Base-by-base conservation (phyloP, 2,113 vertebrate species). In the Paraplagusia blochii region DNA sequence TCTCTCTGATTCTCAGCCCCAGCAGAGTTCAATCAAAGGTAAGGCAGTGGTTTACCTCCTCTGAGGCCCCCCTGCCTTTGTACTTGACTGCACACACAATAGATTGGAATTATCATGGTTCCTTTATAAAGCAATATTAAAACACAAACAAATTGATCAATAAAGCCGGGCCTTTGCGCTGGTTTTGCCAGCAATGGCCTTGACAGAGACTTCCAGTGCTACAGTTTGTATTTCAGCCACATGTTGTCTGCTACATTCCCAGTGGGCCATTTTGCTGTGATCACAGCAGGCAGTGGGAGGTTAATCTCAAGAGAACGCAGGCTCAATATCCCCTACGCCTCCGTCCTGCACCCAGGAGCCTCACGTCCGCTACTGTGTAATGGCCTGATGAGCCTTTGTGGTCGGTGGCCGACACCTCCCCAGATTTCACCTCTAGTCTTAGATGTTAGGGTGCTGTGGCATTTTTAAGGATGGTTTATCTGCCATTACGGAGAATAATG, bases 11-110 rank as follows among this genome's bases (percentile, higher is more conserved):
- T 85, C 80, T 79, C 85, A 81, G 77, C 85, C 88, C 77, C 84
- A 78, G 75, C 85, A 80, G 81, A 86, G 87, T 89, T 89, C 89
- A 90, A 70, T 55, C 73, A 82, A 74, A 90, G 87, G 88, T 90
- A 86, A 87, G 58, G 63, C 72, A 54, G 74, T 73, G 83, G 75
- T 81, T 77, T 77, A 47, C 75, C 64, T 79, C 84, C 83, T 76
- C 48, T 22, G 70, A 83, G 78, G 76, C 72, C 8, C 53, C 53
- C 59, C 60, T 59, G 55, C 54, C 74, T 88, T 87, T 88, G 67
- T 85, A 84, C 86, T 86, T 29, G 5, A 1, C 58, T 66, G 54
- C 78, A 80, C 64, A 65, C 54, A 45, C 51, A 46, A 49, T 49
- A 16, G 38, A 44, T 52, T 54, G 47, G 39, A 53, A 69, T 44